These are phyloP conservation scores for Brachyhypopomus gauderio DNA, from an alignment of 2,113 vertebrate genomes.

Conservation along the genomic window DNA sequence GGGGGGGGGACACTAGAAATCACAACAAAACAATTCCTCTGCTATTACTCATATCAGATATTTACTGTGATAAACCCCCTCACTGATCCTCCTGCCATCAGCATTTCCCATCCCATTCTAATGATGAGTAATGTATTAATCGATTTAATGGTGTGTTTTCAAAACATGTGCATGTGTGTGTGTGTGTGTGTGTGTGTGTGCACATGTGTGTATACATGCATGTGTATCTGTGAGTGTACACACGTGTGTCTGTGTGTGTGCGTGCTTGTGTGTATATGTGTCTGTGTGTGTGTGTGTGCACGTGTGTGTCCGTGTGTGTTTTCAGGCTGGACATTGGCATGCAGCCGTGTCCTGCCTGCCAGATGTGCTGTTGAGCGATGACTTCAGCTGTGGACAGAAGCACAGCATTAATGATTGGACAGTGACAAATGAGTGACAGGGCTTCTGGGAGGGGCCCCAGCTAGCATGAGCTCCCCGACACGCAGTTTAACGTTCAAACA, in stretches of 20 bases:
- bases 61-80: not conserved
- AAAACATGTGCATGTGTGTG: constrained; percentile 28
- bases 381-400: constrained; percentile 52
- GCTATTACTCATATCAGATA: not conserved
- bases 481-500: constrained; percentile 43
- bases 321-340: constrained; percentile 29
- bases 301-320: constrained; percentile 12
- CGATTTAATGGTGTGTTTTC: constrained; percentile 37
- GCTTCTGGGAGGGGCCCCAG: constrained; percentile 54
- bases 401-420: constrained; percentile 51
- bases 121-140: constrained; percentile 15
- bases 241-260: no score
- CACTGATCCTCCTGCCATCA: constrained; percentile 18
- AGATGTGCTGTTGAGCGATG: constrained; percentile 70
- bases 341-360: constrained; percentile 58
- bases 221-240: not conserved
- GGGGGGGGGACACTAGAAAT: not conserved
- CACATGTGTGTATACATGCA: constrained; percentile 5
- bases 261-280: not conserved
- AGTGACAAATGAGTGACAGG: constrained; percentile 55
- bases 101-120: constrained; percentile 2
- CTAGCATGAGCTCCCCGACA: constrained; percentile 5
- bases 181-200: constrained; percentile 5
- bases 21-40: constrained; percentile 8
- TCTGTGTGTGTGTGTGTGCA: constrained; percentile 7